A percentile compares a stretch with the other conserved stretches of the same genome.
phyloP scores from a whole-genome alignment of 2,888 invertebrate species.

The Drosophila dives region DNA sequence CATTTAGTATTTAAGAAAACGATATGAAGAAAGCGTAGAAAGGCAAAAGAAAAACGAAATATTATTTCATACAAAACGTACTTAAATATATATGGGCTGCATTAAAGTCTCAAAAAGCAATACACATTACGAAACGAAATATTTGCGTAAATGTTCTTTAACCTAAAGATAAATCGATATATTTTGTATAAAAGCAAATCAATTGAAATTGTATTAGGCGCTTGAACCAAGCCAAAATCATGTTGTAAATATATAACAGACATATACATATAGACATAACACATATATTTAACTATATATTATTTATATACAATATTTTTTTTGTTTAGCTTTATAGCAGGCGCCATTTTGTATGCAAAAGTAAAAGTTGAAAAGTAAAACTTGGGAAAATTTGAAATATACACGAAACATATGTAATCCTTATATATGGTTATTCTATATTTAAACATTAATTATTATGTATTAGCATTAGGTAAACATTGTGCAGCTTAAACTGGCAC shows the following conservation, averaged over 20 bases:
- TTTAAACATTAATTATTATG: slow-evolving; percentile 20
- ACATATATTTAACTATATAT: slow-evolving; percentile 6
- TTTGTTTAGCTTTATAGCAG: slow-evolving; percentile 63
- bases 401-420: slow-evolving; percentile 14
- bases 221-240: slow-evolving; percentile 36
- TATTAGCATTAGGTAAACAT: slow-evolving; percentile 13
- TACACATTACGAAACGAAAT: neutral
- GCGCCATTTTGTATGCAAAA: slow-evolving; percentile 68
- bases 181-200: slow-evolving; percentile 36
- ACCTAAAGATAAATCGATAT: slow-evolving; percentile 21
- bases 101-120: slow-evolving; percentile 39
- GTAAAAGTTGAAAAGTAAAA: slow-evolving; percentile 55
- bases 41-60: slow-evolving; percentile 15
- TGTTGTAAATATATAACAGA: slow-evolving; percentile 46
- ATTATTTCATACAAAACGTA: slow-evolving; percentile 17
- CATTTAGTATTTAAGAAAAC: slow-evolving; percentile 15
- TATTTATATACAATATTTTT: slow-evolving; percentile 21
- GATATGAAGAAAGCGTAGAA: neutral
- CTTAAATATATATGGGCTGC: slow-evolving; percentile 8
- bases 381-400: slow-evolving; percentile 45
- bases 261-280: slow-evolving; percentile 26
- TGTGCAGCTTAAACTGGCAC: neutral
- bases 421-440: slow-evolving; percentile 28
- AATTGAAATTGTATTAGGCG: slow-evolving; percentile 29
- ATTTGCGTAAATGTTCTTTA: slow-evolving; percentile 20